Conservation (phyloP, 2,797 vertebrate genomes). For the Galagoides demidoff region DNA sequence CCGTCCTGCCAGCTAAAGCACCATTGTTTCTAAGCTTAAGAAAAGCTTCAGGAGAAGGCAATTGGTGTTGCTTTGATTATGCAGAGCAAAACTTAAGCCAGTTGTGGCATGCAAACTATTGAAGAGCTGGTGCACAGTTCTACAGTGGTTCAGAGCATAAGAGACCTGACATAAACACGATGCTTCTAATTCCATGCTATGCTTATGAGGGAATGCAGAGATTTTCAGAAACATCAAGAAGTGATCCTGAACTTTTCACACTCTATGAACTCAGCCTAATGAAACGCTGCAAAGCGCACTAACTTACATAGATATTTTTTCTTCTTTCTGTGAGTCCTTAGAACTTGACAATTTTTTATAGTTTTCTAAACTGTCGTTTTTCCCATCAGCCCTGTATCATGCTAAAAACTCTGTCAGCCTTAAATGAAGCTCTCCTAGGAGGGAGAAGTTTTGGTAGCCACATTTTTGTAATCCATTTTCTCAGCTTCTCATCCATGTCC, state of each 20-base stretch:
- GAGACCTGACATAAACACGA: neutral
- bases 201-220: neutral
- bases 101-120: neutral
- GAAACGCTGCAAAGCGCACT: neutral
- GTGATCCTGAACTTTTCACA: neutral
- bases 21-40: neutral
- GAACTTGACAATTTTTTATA: neutral
- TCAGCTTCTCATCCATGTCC: neutral
- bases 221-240: neutral
- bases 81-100: neutral
- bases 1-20: neutral
- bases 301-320: neutral
- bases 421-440: neutral
- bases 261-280: neutral
- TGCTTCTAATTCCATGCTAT: neutral
- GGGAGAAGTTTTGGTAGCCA: neutral
- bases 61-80: neutral
- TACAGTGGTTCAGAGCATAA: neutral
- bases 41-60: neutral
- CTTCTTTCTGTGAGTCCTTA: neutral
- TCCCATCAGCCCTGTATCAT: neutral
- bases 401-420: neutral
- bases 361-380: neutral
- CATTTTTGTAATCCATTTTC: constrained; percentile 45
- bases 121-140: neutral